These are phyloP conservation scores for Ptychochromis oligacanthus DNA, from an alignment of 2,113 vertebrate species.

Conservation along the genomic window DNA sequence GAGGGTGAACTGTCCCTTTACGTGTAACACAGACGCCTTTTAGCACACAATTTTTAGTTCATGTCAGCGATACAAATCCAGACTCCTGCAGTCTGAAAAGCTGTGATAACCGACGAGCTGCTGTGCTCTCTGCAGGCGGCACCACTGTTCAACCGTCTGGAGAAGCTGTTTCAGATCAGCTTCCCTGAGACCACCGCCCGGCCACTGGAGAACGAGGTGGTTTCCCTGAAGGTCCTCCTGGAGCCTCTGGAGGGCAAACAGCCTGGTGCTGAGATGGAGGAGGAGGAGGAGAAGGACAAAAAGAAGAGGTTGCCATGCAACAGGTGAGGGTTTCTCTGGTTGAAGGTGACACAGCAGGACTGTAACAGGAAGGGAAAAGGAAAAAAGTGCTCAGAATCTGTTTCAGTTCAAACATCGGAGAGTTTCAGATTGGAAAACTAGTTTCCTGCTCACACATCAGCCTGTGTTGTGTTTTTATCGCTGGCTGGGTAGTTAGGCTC, in stretches of 20 bases:
- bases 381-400: not conserved
- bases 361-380: not conserved
- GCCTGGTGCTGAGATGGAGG: slow-evolving; percentile 30
- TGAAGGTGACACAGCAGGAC: too few relatives aligned
- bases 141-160: slow-evolving; percentile 84
- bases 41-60: not conserved
- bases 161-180: slow-evolving; percentile 88
- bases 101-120: not conserved
- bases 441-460: too few relatives aligned
- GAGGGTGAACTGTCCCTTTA: not conserved
- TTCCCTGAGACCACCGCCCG: slow-evolving; percentile 82
- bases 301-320: slow-evolving; percentile 25
- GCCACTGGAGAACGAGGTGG: slow-evolving; percentile 72
- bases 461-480: too few relatives aligned
- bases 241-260: slow-evolving; percentile 71
- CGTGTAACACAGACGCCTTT: too few relatives aligned
- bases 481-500: too few relatives aligned
- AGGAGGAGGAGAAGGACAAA: slow-evolving; percentile 24
- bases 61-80: not conserved
- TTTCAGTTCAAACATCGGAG: not conserved
- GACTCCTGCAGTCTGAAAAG: not conserved
- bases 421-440: not conserved
- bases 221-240: slow-evolving; percentile 83
- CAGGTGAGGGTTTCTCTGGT: slow-evolving; percentile 75
- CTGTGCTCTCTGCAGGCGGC: slow-evolving; percentile 73